Conservation (phyloP, 2,888 invertebrate species). For the Metopia argyrocephala region DNA sequence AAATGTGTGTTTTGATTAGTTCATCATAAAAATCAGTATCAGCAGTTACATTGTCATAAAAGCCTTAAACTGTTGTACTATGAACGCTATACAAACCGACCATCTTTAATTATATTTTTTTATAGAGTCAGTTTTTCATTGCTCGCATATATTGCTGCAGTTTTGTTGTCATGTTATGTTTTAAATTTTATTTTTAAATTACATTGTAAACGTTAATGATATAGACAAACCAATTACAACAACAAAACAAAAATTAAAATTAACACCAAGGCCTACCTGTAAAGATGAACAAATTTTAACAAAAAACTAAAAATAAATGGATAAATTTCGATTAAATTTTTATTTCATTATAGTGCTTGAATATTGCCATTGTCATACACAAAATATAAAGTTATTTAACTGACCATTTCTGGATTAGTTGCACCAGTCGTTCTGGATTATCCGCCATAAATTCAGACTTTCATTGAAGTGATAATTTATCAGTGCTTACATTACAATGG, state of each 20-base stretch:
- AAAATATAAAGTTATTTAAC: too few relatives aligned
- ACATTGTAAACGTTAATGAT: slow-evolving; percentile 59
- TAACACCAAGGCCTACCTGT: background rate
- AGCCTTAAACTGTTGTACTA: background rate
- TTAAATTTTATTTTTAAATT: slow-evolving; percentile 30
- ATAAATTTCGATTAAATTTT: background rate
- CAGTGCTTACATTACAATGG: too few relatives aligned
- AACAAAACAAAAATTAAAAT: slow-evolving; percentile 18
- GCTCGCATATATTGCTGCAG: background rate
- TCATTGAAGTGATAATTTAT: too few relatives aligned
- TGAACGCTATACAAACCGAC: background rate
- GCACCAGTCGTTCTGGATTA: too few relatives aligned
- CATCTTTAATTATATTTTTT: background rate
- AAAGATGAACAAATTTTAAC: background rate
- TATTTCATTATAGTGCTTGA: too few relatives aligned
- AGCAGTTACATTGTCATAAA: slow-evolving; percentile 18
- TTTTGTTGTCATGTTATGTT: slow-evolving; percentile 44
- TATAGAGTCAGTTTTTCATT: slow-evolving; percentile 8
- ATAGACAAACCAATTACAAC: background rate
- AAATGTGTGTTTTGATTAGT: slow-evolving; percentile 19
- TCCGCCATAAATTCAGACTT: too few relatives aligned
- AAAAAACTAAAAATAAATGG: background rate
- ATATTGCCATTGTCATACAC: too few relatives aligned
- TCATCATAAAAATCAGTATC: slow-evolving; percentile 3
- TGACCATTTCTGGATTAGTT: too few relatives aligned